Percentiles rank a stretch among this genome's conserved stretches.
Conservation (phyloP, 2,113 vertebrate genomes). For the Lipophrys pholis region DNA sequence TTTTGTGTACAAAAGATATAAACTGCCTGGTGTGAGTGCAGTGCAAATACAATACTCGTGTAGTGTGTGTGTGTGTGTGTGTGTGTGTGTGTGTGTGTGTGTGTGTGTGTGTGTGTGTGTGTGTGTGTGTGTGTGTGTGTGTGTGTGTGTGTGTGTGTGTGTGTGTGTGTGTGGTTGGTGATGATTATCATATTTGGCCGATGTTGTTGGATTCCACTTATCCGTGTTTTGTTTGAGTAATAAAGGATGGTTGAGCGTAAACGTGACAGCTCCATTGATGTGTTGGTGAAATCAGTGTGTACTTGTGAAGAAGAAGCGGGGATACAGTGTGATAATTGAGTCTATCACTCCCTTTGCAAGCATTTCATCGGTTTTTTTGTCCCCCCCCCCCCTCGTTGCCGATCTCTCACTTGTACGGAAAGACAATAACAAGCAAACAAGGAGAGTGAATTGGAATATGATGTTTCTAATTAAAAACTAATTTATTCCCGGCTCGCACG, state of each 20-base stretch:
- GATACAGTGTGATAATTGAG: constrained; percentile 15
- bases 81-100: too few relatives aligned
- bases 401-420: constrained; percentile 37
- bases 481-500: constrained; percentile 65
- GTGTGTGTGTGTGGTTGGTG: background rate
- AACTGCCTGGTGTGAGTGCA: background rate
- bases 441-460: constrained; percentile 57
- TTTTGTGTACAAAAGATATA: background rate
- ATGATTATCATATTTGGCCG: constrained; percentile 5
- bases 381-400: background rate
- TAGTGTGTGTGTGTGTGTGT: too few relatives aligned
- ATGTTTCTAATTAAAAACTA: constrained; percentile 77
- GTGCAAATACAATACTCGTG: background rate
- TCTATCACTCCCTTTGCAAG: constrained; percentile 13
- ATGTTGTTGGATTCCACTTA: constrained; percentile 16
- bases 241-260: constrained; percentile 15
- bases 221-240: constrained; percentile 29
- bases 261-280: constrained; percentile 4
- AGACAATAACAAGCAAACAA: constrained; percentile 60
- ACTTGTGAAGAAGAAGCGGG: constrained; percentile 21
- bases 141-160: too few relatives aligned
- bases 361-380: constrained; percentile 6
- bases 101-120: too few relatives aligned
- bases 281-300: constrained; percentile 6
- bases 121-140: too few relatives aligned